Base-by-base conservation (phyloP, 64 coral and sea anemone genomes). In the Pachyseris speciosa region DNA sequence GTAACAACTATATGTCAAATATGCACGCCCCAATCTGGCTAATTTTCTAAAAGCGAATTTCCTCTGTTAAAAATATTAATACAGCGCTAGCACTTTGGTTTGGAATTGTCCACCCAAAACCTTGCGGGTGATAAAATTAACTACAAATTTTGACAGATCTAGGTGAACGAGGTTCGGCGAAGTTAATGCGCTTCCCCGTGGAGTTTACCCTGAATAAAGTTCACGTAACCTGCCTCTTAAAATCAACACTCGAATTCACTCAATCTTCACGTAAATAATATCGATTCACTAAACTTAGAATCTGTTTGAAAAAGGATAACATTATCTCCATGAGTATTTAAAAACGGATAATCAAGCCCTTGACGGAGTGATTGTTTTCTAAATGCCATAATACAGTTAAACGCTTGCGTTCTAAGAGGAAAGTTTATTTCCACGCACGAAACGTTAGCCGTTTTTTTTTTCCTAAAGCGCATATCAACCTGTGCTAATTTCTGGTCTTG, bases 261-360 rank as follows among this genome's bases (percentile, higher is more conserved):
- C 32, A 25, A 60, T 80, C 76, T 60, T 37, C 5, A 57, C 37
- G 61, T 60, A 38, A 17, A 75, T 37, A 80, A 59, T 60, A 60
- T 60, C 48, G 20, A 38, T 60, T 80, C 47, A 37, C 76, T 53
- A 60, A 60, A 80, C 37, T 50, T 17, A 80, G 61, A 75, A 80
- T 60, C 52, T 52, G 16, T 59, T 80, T 53, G 8, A 80, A 80
- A 20, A 37, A 36, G 52, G 76, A 39, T 25, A 41, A 53, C 51
- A 57, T 80, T 80, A 59, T 80, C 48, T 37, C n/a, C 11, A 15
- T 57, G 16, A 13, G 31, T 48, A 80, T 50, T 60, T 13, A 36
- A 60, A 60, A 80, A 37, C 76, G 32, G 27, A 78, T 31, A 80
- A 61, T 80, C 52, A 80, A 80, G 52, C 76, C 33, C 76, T 76